Percentiles rank a stretch among this genome's conserved stretches.
These are phyloP conservation scores for Dipodomys stephensi DNA, from an alignment of 2,113 vertebrate species.

Conservation along the genomic window DNA sequence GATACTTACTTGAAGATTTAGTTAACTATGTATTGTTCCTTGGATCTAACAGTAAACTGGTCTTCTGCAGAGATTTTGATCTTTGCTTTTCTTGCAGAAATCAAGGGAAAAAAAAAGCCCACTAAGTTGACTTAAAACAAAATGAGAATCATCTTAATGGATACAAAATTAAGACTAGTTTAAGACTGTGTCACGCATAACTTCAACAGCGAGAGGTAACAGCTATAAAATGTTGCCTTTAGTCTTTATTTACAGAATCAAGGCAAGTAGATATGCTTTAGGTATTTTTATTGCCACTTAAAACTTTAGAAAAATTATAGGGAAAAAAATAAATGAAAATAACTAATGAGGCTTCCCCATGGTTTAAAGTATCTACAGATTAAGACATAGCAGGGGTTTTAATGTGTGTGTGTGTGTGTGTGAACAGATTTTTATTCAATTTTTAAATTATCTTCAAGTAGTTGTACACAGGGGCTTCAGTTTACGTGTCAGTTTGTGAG, in stretches of 20 bases:
- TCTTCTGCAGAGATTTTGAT: not conserved
- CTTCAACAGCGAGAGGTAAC: not conserved
- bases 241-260: slow-evolving; percentile 16
- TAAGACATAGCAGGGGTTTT: not conserved
- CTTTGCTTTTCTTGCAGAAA: not conserved
- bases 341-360: not conserved
- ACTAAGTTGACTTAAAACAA: not conserved
- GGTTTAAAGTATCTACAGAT: not conserved
- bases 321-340: slow-evolving; percentile 25
- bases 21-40: not conserved
- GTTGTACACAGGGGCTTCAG: too few relatives aligned
- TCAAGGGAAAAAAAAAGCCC: not conserved
- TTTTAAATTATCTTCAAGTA: too few relatives aligned
- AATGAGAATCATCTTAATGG: not conserved
- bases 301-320: slow-evolving; percentile 36
- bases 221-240: not conserved
- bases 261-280: not conserved
- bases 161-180: not conserved
- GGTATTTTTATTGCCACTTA: slow-evolving; percentile 44
- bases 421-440: not conserved
- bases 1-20: not conserved
- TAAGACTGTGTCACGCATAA: not conserved
- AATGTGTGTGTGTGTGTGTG: not conserved
- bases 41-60: not conserved
- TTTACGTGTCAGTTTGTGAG: too few relatives aligned